Conservation (phyloP, 2,888 invertebrate genomes). For the Andrena haemorrhoa region DNA sequence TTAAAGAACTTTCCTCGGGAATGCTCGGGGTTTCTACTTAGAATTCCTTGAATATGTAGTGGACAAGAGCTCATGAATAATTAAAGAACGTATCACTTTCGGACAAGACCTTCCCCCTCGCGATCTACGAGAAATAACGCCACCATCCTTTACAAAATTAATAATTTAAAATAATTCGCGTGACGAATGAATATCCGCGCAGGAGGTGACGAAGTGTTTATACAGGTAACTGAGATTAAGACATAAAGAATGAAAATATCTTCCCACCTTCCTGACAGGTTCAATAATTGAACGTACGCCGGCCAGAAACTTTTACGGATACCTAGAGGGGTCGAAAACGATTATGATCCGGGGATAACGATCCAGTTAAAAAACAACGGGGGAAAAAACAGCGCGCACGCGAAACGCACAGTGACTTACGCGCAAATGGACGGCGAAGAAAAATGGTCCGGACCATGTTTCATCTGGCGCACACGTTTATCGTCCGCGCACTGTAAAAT, state of each 20-base stretch:
- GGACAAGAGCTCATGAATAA: too few relatives aligned
- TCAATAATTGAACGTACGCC: conserved; percentile 12
- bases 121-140: too few relatives aligned
- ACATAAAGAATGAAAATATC: background rate
- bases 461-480: conserved; percentile 75
- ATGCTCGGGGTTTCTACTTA: too few relatives aligned
- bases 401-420: conserved; percentile 47
- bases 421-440: conserved; percentile 70
- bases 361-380: conserved; percentile 48
- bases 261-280: conserved; percentile 3
- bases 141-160: too few relatives aligned
- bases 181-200: too few relatives aligned
- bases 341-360: conserved; percentile 71
- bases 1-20: too few relatives aligned
- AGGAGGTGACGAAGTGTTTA: too few relatives aligned
- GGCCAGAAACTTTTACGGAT: conserved; percentile 39
- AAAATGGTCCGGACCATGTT: conserved; percentile 73
- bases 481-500: conserved; percentile 75
- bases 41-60: too few relatives aligned
- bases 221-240: too few relatives aligned
- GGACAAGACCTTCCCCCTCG: too few relatives aligned
- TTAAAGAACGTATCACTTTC: too few relatives aligned
- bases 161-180: too few relatives aligned
- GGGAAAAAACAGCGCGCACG: background rate
- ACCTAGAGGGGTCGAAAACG: conserved; percentile 54